Conservation (phyloP, 2,113 vertebrate species). For the Dolichallabes microphthalmus region DNA sequence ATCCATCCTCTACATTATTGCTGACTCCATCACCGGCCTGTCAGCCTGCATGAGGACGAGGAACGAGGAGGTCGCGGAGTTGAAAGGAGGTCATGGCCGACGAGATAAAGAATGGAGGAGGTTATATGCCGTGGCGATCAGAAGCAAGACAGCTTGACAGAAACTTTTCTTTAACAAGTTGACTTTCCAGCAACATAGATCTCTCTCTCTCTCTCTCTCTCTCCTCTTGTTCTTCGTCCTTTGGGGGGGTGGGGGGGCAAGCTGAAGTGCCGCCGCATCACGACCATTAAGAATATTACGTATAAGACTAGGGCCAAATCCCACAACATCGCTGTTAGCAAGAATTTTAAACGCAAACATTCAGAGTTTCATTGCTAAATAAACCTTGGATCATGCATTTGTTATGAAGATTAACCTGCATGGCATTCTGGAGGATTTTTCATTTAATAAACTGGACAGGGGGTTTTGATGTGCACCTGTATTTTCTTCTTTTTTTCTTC, state of each 20-base stretch:
- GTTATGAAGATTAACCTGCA: not conserved
- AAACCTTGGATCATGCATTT: not conserved
- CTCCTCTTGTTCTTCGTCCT: not conserved
- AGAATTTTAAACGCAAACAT: not conserved
- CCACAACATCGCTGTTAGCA: not conserved
- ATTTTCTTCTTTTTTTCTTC: not conserved
- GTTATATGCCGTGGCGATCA: not conserved
- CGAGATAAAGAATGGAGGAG: not conserved
- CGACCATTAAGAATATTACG: not conserved
- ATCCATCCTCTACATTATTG: constrained; percentile 58
- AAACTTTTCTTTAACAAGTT: not conserved
- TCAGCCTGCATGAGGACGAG: not conserved
- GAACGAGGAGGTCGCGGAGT: not conserved
- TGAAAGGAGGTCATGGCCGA: not conserved
- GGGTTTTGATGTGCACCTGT: constrained; percentile 33
- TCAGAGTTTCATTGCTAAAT: not conserved
- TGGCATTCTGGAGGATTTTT: not conserved
- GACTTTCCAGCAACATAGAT: not conserved
- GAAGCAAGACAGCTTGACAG: not conserved
- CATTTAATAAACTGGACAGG: constrained; percentile 2
- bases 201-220: not conserved
- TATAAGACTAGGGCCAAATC: not conserved
- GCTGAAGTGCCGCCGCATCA: not conserved
- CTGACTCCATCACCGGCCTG: constrained; percentile 14
- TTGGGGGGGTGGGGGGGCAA: too few species aligned